Evolutionary conservation across 2,113 vertebrate genomes (phyloP).

Genomic region (Varanus komodoensis): DNA sequence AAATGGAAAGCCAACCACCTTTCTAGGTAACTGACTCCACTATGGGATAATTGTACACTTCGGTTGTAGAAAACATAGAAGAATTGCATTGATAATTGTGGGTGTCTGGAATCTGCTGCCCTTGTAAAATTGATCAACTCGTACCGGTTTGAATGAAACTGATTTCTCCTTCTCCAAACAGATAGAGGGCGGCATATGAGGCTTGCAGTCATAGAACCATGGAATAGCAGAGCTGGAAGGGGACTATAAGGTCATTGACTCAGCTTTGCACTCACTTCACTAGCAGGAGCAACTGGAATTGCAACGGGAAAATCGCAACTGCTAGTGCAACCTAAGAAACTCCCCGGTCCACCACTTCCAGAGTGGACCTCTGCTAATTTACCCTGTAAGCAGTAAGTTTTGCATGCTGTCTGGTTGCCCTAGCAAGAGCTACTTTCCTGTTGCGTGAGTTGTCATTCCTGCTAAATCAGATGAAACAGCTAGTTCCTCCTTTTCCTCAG

Average conservation of each 20-base stretch:
- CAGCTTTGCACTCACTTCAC: too few relatives aligned
- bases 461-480: not conserved
- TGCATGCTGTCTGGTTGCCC: too few relatives aligned
- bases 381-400: too few relatives aligned
- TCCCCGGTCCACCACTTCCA: too few relatives aligned
- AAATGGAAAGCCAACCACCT: not conserved
- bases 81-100: not conserved
- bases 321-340: too few relatives aligned
- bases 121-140: not conserved
- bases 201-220: too few relatives aligned
- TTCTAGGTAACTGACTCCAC: not conserved
- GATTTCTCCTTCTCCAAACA: not conserved
- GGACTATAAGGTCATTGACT: too few relatives aligned
- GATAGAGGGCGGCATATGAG: not conserved
- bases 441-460: not conserved
- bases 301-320: too few relatives aligned
- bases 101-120: not conserved
- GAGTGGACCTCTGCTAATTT: too few relatives aligned
- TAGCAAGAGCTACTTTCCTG: too few relatives aligned
- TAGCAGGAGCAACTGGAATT: too few relatives aligned
- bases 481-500: not conserved
- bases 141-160: not conserved
- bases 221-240: too few relatives aligned
- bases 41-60: not conserved
- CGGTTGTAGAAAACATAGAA: not conserved